Conservation (phyloP, 2,113 vertebrate genomes). For the Otis tarda region DNA sequence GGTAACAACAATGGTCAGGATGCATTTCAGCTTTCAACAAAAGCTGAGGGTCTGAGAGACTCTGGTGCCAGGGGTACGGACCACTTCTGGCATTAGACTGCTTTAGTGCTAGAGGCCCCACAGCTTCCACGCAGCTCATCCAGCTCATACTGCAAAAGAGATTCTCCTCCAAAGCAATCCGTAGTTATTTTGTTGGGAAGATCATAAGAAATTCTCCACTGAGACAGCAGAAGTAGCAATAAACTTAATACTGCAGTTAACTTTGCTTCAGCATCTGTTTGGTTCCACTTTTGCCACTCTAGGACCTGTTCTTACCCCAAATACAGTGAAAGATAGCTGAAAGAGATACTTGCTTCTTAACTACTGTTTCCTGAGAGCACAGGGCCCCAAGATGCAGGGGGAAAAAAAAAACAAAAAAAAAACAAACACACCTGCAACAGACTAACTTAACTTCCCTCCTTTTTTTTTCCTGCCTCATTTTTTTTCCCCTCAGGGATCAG, state of each 20-base stretch:
- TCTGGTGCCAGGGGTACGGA: fast-evolving
- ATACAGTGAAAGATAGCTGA: neutral
- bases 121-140: neutral
- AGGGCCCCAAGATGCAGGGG: fast-evolving
- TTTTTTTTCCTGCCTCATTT: neutral
- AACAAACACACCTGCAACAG: neutral
- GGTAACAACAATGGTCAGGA: fast-evolving
- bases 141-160: neutral
- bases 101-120: neutral
- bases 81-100: neutral
- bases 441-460: neutral
- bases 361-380: too few relatives aligned
- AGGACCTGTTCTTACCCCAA: neutral
- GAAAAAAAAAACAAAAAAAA: neutral
- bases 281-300: neutral
- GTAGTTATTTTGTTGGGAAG: neutral
- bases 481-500: neutral
- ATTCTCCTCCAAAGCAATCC: neutral
- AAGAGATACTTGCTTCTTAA: neutral
- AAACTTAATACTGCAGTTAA: neutral
- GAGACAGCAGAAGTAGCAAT: neutral
- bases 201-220: neutral
- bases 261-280: neutral
- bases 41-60: neutral
- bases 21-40: neutral